Evolutionary conservation across 2,888 invertebrate genomes (phyloP), one percentile per base, ranked within the genome.

Genomic region (Dorcus hopei): DNA sequence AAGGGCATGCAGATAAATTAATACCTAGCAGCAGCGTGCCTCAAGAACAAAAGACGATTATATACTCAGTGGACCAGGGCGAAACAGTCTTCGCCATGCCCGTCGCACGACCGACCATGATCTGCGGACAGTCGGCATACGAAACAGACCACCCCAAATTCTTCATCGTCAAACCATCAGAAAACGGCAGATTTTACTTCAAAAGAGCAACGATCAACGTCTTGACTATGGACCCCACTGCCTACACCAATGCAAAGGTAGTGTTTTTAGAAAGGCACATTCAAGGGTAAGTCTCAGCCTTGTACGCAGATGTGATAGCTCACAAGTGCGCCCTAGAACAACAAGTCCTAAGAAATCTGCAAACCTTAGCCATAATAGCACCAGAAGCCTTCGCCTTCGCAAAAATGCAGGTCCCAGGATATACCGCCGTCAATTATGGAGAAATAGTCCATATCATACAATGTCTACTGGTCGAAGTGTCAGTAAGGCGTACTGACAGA

Each of bases 381-480:
- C 62, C 61, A 0, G 58, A 58, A 40, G 58, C 57, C 16, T 58
- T 62, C n/a, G 59, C 59, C 8, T 60, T 42, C 9, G 42, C 60
- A 8, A 40, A 62, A 9, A 64, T 56, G 50, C 53, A 62, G 47
- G 50, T 52, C 3, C 51, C 59, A 9, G 62, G 62, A 5, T 61
- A 58, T 42, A 55, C 60, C 11, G 62, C 62, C 8, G 41, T 51
- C 14, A 52, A 43, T 9, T 43, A 51, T 4, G 62, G 62, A 9
- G 61, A 63, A 55, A 48, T 57, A 7, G 47, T 63, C 2, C 58
- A 59, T 9, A 58, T 63, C 8, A 62, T 62, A 11, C 54, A 62
- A 58, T 63, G 61, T 14, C 52, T 50, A 9, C 53, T 59, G 4
- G 49, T 61, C 3, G 57, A 58, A 23, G 56, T 63, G 3, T 39